Base-by-base conservation (phyloP, 1,140 invertebrate genomes). In the Oedothorax gibbosus region DNA sequence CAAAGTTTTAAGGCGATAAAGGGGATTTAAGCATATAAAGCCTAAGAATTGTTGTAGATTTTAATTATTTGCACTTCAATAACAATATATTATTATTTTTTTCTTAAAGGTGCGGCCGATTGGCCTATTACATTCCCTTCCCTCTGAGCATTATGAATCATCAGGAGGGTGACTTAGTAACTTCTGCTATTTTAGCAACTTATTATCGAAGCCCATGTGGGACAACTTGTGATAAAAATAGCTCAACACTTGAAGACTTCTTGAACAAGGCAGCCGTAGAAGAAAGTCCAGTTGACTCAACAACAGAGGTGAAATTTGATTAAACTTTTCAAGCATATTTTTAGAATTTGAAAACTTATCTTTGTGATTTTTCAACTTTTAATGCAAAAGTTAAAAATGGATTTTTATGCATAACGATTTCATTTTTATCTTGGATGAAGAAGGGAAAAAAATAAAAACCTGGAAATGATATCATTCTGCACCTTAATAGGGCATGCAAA, bases 41-140 rank as follows among this genome's bases (percentile, higher is more conserved):
- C n/a, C 12, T 8, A 60, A 14, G 12, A 60, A 7, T 14, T 14
- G 4, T 60, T 60, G n/a, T n/a, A 11, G 3, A 60, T 60, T 11
- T 60, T 7, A 60, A 60, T 3, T 60, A 2, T 35, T 35, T 60
- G 57, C 3, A 60, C 12, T 12, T 60, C 57, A 60, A 60, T 60
- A 60, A 60, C 12, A 5, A n/a, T 60, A 5, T 14, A 14, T 60
- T 11, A 10, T 60, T 20, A 10, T 20, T 54, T 53, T 71, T 11
- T 12, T n/a, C n/a, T 85, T 71, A 8, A 68, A 90, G 89, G 79
- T 90, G 89, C 87, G 89, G 89, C 11, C 66, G 86, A 18, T 80
- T 89, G 10, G 87, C 88, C 0, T 88, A 88, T 66, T 88, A 88
- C 78, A 87, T 90, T 12, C 88, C 87, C 9, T 88, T 87, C 71